Conservation (phyloP, 2,113 vertebrate genomes). For the Cariama cristata region DNA sequence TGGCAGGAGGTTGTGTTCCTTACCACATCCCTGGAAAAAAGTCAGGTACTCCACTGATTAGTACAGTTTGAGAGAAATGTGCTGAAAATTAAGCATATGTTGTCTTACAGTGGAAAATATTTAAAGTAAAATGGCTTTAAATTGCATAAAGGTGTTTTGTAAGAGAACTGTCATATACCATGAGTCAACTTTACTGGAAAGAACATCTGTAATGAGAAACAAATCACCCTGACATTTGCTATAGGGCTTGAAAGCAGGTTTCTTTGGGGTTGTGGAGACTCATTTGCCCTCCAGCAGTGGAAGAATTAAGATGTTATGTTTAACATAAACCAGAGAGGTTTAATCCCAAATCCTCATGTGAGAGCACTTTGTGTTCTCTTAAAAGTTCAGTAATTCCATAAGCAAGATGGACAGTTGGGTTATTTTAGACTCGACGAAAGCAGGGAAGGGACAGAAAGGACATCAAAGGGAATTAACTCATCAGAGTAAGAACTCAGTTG, state of each 20-base stretch:
- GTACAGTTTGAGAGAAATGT: neutral
- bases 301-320: constrained; percentile 62
- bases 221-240: constrained; percentile 39
- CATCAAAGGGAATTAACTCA: constrained; percentile 52
- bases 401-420: constrained; percentile 60
- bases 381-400: constrained; percentile 66
- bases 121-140: neutral
- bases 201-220: constrained; percentile 29
- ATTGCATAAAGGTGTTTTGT: neutral
- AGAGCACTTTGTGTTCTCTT: constrained; percentile 61
- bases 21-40: neutral
- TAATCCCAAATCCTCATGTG: constrained; percentile 62
- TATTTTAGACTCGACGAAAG: constrained; percentile 35
- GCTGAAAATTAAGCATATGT: neutral
- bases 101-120: neutral
- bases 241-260: constrained; percentile 21
- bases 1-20: neutral
- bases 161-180: constrained; percentile 53
- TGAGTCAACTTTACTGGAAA: constrained; percentile 42
- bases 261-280: constrained; percentile 14
- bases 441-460: neutral
- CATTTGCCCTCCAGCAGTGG: constrained; percentile 52
- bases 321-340: constrained; percentile 60
- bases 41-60: neutral
- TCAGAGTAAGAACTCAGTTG: neutral